Percentiles rank a stretch among this genome's conserved stretches.
Evolutionary conservation across 1,140 invertebrate species (phyloP).

Genomic region (Drosophila repletoides): DNA sequence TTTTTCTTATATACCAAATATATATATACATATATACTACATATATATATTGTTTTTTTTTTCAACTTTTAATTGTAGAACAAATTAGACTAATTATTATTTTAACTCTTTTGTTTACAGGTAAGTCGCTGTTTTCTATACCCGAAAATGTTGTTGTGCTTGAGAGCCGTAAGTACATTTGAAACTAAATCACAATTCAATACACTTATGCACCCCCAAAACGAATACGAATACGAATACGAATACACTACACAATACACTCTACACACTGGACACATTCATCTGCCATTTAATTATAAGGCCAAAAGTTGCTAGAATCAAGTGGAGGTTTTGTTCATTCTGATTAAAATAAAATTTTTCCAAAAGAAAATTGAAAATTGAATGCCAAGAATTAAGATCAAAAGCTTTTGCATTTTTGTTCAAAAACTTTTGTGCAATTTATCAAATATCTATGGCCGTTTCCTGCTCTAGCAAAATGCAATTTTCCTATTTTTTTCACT

Average conservation of each 20-base stretch:
- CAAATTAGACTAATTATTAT: slow-evolving; percentile 29
- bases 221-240: neutral
- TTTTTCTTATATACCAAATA: slow-evolving; percentile 9
- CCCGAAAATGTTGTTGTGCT: slow-evolving; percentile 80
- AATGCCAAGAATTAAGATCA: slow-evolving; percentile 54
- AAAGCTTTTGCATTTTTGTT: slow-evolving; percentile 35
- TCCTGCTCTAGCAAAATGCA: slow-evolving; percentile 38
- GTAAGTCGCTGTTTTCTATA: slow-evolving; percentile 81
- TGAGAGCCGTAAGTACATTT: slow-evolving; percentile 78
- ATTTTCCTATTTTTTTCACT: slow-evolving; percentile 41
- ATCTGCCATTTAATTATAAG: slow-evolving; percentile 26
- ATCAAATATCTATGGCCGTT: too few relatives aligned
- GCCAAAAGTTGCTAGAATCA: slow-evolving; percentile 24
- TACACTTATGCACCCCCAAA: too few relatives aligned
- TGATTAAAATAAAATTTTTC: neutral
- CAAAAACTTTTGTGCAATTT: slow-evolving; percentile 48
- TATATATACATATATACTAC: slow-evolving; percentile 22
- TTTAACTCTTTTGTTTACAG: slow-evolving; percentile 55
- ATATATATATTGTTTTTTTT: slow-evolving; percentile 25
- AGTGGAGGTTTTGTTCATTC: neutral
- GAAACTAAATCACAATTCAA: slow-evolving; percentile 57
- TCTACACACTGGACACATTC: neutral
- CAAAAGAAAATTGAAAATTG: slow-evolving; percentile 33
- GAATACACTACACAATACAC: slow-evolving; percentile 6
- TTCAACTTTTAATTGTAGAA: neutral